Percentiles rank a stretch among this genome's conserved stretches.
These are phyloP conservation scores for Lasioglossum marginatum DNA, from an alignment of 2,888 invertebrate genomes.

Conservation along the genomic window DNA sequence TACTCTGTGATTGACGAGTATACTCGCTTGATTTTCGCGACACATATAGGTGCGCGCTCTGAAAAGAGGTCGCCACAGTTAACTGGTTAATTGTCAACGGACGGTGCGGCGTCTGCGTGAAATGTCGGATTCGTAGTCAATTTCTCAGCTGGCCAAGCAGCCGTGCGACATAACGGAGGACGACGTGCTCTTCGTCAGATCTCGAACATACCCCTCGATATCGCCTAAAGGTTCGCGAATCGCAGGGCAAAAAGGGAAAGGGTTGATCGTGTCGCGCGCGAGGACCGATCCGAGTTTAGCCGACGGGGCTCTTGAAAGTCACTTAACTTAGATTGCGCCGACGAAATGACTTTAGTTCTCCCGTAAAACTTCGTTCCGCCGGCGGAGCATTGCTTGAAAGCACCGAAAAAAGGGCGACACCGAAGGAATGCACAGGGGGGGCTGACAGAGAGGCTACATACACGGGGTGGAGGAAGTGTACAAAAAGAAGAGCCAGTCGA, in stretches of 20 bases:
- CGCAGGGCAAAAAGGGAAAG: constrained; percentile 39
- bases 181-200: constrained; percentile 66
- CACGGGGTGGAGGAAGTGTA: neutral
- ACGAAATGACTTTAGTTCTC: constrained; percentile 83
- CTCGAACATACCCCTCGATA: constrained; percentile 40
- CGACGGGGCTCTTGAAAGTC: constrained; percentile 83
- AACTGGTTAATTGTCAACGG: no score
- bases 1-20: no score
- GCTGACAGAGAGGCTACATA: constrained; percentile 33
- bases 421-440: constrained; percentile 21
- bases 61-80: no score
- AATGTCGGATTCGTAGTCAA: constrained; percentile 40
- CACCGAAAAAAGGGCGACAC: constrained; percentile 41
- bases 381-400: constrained; percentile 61
- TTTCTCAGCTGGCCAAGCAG: constrained; percentile 60
- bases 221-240: neutral
- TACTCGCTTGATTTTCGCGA: no score
- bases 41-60: no score
- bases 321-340: constrained; percentile 84
- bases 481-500: neutral
- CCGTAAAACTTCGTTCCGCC: constrained; percentile 79
- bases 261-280: constrained; percentile 61
- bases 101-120: no score
- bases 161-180: constrained; percentile 56
- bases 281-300: constrained; percentile 76